Conservation (phyloP, 2,888 invertebrate species). For the Pandemis cinnamomeana region DNA sequence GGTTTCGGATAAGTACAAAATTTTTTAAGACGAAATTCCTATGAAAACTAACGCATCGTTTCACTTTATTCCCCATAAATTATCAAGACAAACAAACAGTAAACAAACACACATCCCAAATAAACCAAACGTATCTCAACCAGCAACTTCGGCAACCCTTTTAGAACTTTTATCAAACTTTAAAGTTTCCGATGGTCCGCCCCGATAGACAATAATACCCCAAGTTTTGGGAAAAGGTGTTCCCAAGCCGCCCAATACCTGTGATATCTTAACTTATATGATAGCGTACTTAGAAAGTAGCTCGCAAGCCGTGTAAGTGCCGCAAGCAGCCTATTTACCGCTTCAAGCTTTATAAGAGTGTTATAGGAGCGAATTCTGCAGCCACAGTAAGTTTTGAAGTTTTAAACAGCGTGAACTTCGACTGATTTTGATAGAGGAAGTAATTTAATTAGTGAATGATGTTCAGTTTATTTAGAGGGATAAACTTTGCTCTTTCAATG, state of each 20-base stretch:
- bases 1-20: too few relatives aligned
- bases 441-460: neutral
- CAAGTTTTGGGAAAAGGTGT: conserved; percentile 16
- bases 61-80: neutral
- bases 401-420: neutral
- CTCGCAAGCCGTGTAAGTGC: neutral
- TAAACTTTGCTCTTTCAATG: too few relatives aligned
- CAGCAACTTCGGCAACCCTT: conserved; percentile 7
- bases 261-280: conserved; percentile 1
- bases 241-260: conserved; percentile 9
- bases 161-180: conserved; percentile 2
- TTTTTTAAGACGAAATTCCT: too few relatives aligned
- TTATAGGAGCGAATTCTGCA: neutral
- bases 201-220: conserved; percentile 20
- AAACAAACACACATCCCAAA: neutral
- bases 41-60: neutral
- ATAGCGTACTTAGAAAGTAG: neutral
- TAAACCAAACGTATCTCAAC: conserved; percentile 3
- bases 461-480: too few relatives aligned
- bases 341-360: neutral
- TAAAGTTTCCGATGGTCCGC: conserved; percentile 6
- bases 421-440: neutral
- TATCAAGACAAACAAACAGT: neutral
- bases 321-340: neutral
- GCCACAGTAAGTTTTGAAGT: neutral